Base-by-base conservation (phyloP, 2,797 vertebrate genomes). In the Borostomias antarcticus region DNA sequence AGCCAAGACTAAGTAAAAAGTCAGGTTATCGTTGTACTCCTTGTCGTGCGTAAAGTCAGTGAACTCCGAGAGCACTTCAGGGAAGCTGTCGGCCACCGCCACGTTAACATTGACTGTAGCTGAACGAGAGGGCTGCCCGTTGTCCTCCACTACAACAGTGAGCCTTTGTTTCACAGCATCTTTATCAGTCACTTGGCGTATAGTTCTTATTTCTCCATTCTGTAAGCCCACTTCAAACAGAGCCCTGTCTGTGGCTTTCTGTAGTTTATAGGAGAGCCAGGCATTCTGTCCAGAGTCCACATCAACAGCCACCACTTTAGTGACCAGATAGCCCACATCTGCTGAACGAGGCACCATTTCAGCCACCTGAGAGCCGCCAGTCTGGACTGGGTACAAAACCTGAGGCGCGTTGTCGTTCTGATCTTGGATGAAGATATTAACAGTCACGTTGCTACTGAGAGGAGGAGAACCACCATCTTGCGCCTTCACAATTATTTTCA, bases 61-160 rank as follows among this genome's bases (percentile, higher is more conserved):
- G 59, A 89, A 79, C 63, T 87, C 71, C 57, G 89, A 86, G 3
- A 92, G 72, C 17, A 90, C 67, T 53, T 91, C 87, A 10, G 88
- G 88, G 58, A 90, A 89, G 58, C 77, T 88, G 74, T 93, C 86
- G 0, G 88, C 89, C 29, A 93, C 67, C 0, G 79, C 89, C 72
- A 93, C 79, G 0, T 87, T 88, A 50, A 88, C 80, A 73, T 84
- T 89, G 45, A 93, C 83, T 79, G 89, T 79, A 50, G 91, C 82
- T 1, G 91, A 93, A 62, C 90, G 89, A 81, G 90, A 82, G 3
- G 89, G 91, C 74, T 91, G 89, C 1, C 93, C 92, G 25, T 92
- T 93, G 82, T 94, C 93, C 79, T 92, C 88, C 59, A 93, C 89
- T 0, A 74, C 62, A 70, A 82, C 88, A 80, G 83, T 74, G 25